Conservation (phyloP, 1,140 invertebrate species). For the Sycophila sp. region DNA sequence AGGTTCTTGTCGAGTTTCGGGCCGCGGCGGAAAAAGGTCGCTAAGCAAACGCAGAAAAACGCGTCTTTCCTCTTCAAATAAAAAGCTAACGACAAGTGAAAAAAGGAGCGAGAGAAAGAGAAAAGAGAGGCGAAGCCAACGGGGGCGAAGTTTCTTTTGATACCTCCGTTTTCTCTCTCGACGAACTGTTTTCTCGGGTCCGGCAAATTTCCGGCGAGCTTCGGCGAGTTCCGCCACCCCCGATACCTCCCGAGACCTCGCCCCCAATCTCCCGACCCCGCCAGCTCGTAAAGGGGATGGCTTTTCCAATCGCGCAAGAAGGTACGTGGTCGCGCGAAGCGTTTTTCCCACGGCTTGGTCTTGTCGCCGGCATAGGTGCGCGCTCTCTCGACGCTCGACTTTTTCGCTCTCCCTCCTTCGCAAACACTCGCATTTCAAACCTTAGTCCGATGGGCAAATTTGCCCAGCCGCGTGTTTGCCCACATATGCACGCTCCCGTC, state of each 20-base stretch:
- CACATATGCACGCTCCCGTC: too few species aligned
- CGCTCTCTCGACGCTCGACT: not conserved
- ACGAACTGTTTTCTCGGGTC: conserved; percentile 14
- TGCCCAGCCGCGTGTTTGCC: too few species aligned
- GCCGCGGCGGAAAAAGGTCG: not conserved
- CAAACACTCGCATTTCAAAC: not conserved
- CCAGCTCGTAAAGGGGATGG: conserved; percentile 29
- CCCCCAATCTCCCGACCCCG: not conserved
- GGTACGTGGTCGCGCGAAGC: too few species aligned
- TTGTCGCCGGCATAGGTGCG: conserved; percentile 1
- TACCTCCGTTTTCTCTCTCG: not conserved
- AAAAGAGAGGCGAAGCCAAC: not conserved
- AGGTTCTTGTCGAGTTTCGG: not conserved
- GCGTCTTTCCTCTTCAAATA: not conserved
- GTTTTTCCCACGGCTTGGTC: too few species aligned
- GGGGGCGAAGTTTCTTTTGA: conserved; percentile 2
- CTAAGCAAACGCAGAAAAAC: not conserved
- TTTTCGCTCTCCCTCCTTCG: not conserved
- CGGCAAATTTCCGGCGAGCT: not conserved
- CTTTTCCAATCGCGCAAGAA: conserved; percentile 25
- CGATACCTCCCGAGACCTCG: not conserved
- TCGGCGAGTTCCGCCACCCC: not conserved
- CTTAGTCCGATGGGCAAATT: not conserved
- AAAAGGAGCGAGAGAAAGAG: not conserved
- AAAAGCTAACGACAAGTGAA: not conserved